Base-by-base conservation (phyloP, 2,113 vertebrate genomes). In the Globicephala melas region DNA sequence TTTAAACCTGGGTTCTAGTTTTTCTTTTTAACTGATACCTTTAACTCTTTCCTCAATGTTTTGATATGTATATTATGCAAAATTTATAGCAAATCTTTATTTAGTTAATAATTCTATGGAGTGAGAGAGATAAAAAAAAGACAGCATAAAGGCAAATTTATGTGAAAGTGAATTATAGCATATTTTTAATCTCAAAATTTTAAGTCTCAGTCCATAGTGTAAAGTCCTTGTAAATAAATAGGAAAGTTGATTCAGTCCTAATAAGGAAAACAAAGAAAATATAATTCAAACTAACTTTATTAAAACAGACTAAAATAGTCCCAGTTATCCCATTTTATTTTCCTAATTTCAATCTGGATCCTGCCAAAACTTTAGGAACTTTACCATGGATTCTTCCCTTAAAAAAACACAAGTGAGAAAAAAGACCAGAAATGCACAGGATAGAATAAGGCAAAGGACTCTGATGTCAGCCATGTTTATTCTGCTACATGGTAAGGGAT, bases 231-330 rank as follows among this genome's bases (percentile, higher is more conserved):
- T 60, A 92, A 92, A 80, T 44, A 95, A 92, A 74, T 55, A n/a
- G 28, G 28, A 74, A 74, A 71, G 31, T 62, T 91, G n/a, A 74
- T 63, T 88, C 77, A 77, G 36, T 91, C 20, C 13, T 89, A 74
- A 44, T 33, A 81, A 85, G 33, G 20, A 95, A 93, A 80, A 44
- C 26, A 81, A 85, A 20, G 25, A 95, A 93, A 94, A 79, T 96
- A n/a, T 12, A 63, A 44, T 47, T 70, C 94, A 94, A 95, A 77
- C 17, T 89, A 96, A 85, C n/a, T 23, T 79, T n/a, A 82, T 86
- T 82, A 91, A 95, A 82, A 87, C 65, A 25, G 26, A 18, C 21
- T 65, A 80, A 31, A 90, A 71, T 58, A 77, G 18, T 53, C 15
- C 18, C 5, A 41, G 5, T 53, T 86, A 58, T 31, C 11, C 67